A percentile compares a stretch with the other conserved stretches of the same genome.
Evolutionary conservation across 2,888 invertebrate genomes (phyloP).

Genomic region (Phrixothrix hirtus): DNA sequence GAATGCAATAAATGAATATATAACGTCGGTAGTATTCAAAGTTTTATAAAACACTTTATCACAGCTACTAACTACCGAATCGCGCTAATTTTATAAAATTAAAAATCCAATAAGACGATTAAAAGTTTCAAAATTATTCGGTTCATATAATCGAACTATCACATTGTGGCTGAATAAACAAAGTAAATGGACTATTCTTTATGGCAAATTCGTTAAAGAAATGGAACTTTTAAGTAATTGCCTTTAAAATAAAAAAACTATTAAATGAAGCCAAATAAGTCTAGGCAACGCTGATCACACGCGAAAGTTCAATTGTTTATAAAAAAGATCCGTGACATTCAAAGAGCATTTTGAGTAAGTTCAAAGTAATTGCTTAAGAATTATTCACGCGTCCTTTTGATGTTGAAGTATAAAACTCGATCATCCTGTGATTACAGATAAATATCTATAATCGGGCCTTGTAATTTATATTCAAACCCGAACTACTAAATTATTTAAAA

Average conservation of each 20-base stretch:
- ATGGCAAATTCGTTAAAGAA: background rate
- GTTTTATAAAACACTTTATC: constrained; percentile 48
- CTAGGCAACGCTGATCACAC: constrained; percentile 31
- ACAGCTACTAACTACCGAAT: constrained; percentile 33
- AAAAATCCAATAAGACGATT: constrained; percentile 43
- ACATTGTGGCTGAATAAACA: constrained; percentile 27
- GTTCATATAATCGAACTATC: constrained; percentile 29
- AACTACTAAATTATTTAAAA: constrained; percentile 33
- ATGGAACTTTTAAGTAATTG: background rate
- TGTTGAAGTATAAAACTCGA: constrained; percentile 40
- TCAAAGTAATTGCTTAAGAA: constrained; percentile 48
- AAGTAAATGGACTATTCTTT: constrained; percentile 13
- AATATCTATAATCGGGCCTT: constrained; percentile 47
- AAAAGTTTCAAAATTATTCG: constrained; percentile 31
- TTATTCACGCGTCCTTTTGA: constrained; percentile 51
- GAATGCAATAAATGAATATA: constrained; percentile 50
- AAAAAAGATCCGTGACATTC: constrained; percentile 30
- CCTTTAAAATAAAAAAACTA: background rate
- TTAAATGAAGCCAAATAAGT: constrained; percentile 15
- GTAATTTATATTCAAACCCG: constrained; percentile 46
- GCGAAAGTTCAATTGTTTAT: constrained; percentile 46
- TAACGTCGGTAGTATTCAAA: constrained; percentile 44
- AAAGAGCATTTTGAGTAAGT: constrained; percentile 39
- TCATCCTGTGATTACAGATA: constrained; percentile 45
- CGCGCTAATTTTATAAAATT: constrained; percentile 44